Conservation (phyloP, 2,113 vertebrate genomes). For the Podilymbus podiceps region DNA sequence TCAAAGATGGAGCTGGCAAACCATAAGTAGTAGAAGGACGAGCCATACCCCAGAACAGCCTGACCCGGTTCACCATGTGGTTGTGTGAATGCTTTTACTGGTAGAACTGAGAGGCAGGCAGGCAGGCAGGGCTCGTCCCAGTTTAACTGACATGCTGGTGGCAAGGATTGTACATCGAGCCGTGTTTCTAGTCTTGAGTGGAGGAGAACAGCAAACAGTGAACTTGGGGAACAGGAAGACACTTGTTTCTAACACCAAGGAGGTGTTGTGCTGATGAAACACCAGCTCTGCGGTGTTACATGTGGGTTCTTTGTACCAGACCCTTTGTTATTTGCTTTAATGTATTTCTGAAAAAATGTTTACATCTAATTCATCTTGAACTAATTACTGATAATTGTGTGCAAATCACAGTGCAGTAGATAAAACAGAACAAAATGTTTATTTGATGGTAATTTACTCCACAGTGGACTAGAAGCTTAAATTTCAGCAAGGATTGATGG, state of each 20-base stretch:
- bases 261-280: neutral
- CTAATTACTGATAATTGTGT: neutral
- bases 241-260: neutral
- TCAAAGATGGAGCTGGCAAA: neutral
- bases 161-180: accelerated
- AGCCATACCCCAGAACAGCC: neutral
- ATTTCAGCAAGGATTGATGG: neutral
- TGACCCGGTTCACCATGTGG: neutral
- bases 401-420: neutral
- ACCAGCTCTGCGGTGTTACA: neutral
- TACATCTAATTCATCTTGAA: neutral
- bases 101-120: neutral
- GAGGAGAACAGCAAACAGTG: neutral
- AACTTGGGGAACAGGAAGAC: neutral
- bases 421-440: neutral
- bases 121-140: neutral
- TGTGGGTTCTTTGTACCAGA: neutral
- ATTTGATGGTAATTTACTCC: neutral
- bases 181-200: neutral
- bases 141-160: neutral
- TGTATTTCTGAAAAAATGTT: neutral
- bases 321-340: neutral
- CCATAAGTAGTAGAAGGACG: accelerated
- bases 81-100: neutral
- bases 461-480: neutral